Evolutionary conservation across 2,888 invertebrate species (phyloP).

Genomic region (Eilema caniola): DNA sequence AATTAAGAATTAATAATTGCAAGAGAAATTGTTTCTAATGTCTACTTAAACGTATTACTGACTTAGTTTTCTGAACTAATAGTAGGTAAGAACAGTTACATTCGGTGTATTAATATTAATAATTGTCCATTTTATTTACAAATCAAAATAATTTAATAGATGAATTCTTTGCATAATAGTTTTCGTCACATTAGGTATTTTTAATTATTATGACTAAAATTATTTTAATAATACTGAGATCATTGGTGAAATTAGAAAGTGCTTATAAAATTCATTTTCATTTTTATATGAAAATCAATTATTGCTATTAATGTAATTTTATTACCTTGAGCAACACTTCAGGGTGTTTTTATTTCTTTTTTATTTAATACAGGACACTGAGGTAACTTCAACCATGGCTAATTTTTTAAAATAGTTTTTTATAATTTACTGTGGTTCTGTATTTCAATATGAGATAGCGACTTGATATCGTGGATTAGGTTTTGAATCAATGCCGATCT

Average conservation of each 20-base stretch:
- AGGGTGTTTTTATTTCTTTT: not conserved
- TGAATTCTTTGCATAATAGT: slow-evolving; percentile 41
- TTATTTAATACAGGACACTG: not conserved
- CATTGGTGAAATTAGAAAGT: slow-evolving; percentile 8
- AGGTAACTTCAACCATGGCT: not conserved
- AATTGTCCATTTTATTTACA: slow-evolving; percentile 56
- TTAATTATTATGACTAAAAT: slow-evolving; percentile 9
- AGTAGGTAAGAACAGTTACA: slow-evolving; percentile 67
- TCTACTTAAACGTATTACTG: slow-evolving; percentile 80
- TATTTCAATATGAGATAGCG: not conserved
- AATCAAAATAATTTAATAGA: slow-evolving; percentile 51
- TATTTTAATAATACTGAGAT: slow-evolving; percentile 20
- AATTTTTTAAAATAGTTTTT: too few species aligned
- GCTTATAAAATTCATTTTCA: slow-evolving; percentile 3
- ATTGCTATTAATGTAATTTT: not conserved
- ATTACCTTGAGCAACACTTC: not conserved
- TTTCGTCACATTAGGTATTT: slow-evolving; percentile 49
- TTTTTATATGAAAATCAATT: not conserved
- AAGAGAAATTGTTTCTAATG: slow-evolving; percentile 78
- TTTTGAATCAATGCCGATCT: too few species aligned
- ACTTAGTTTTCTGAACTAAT: slow-evolving; percentile 70
- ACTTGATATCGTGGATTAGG: not conserved
- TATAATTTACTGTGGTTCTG: not conserved
- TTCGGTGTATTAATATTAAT: slow-evolving; percentile 58
- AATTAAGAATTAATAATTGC: slow-evolving; percentile 78